Base-by-base conservation (phyloP, 1,140 invertebrate species). In the Phymastichus coffea region DNA sequence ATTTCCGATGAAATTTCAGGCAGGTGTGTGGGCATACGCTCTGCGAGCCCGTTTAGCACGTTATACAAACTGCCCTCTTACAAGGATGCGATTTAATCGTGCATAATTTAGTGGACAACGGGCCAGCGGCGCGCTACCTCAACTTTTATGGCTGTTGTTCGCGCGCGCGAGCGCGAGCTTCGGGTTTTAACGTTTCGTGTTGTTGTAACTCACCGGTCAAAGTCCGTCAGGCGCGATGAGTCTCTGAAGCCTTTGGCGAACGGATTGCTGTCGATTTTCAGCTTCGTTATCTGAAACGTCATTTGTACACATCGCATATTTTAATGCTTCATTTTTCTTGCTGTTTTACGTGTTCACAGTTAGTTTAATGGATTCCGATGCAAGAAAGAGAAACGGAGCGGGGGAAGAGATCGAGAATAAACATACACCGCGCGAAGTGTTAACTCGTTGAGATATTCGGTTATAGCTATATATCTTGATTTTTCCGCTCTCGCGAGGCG, bases 261-360 rank as follows among this genome's bases (percentile, higher is more conserved):
- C 49, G 90, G 90, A 80, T 92, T 92, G 79, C 88, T 90, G 80
- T 92, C 89, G 67, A 92, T 92, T 80, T 92, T 92, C 71, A 92
- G 74, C 84, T 89, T 95, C 61, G 93, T 96, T 70, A 96, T 96
- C 91, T 94, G 86, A 64, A 84, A 89, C n/a, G n/a, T n/a, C n/a
- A n/a, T n/a, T n/a, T n/a, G n/a, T n/a, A n/a, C n/a, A n/a, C n/a
- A n/a, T n/a, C n/a, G n/a, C n/a, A n/a, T n/a, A n/a, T n/a, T n/a
- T n/a, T n/a, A n/a, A n/a, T n/a, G n/a, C n/a, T n/a, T n/a, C n/a
- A n/a, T n/a, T n/a, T n/a, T n/a, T n/a, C n/a, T n/a, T n/a, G n/a
- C n/a, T n/a, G n/a, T n/a, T n/a, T n/a, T n/a, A n/a, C n/a, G n/a
- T n/a, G n/a, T n/a, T n/a, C n/a, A n/a, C n/a, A n/a, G n/a, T n/a